Evolutionary conservation across 2,113 vertebrate species (phyloP).

Genomic region (Calidris pugnax): DNA sequence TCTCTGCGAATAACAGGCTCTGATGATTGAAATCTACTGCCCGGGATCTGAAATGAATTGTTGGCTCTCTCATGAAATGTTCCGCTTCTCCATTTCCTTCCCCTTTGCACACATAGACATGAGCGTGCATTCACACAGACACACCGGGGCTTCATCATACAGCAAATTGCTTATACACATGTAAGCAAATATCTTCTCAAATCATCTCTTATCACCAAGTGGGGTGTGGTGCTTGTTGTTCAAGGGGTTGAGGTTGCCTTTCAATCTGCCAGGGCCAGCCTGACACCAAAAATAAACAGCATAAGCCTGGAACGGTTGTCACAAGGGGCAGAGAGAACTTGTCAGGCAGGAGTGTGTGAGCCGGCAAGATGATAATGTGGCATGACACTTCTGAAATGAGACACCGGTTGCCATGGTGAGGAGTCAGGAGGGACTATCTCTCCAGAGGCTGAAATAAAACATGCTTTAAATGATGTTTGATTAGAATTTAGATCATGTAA

Average conservation of each 20-base stretch:
- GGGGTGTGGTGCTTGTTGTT: conserved; percentile 80
- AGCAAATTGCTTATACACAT: conserved; percentile 86
- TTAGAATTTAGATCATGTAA: conserved; percentile 99
- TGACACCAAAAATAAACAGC: conserved; percentile 87
- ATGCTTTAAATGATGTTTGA: conserved; percentile 99
- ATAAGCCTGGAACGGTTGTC: conserved; percentile 80
- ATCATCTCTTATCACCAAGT: conserved; percentile 91
- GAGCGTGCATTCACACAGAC: conserved; percentile 13
- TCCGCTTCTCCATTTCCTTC: not conserved
- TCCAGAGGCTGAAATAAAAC: conserved; percentile 98
- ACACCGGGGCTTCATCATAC: conserved; percentile 66
- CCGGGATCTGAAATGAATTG: conserved; percentile 51
- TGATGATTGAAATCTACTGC: conserved; percentile 74
- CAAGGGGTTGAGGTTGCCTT: conserved; percentile 81
- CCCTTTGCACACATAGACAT: conserved; percentile 36
- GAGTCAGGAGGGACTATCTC: conserved; percentile 89
- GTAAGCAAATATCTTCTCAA: conserved; percentile 92
- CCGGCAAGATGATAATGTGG: conserved; percentile 95
- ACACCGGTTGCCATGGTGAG: conserved; percentile 97
- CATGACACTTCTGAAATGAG: conserved; percentile 99
- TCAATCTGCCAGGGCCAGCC: conserved; percentile 76
- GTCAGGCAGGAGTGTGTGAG: conserved; percentile 93
- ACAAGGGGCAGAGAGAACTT: conserved; percentile 91
- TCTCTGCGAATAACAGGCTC: conserved; percentile 69
- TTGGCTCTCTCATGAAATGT: conserved; percentile 30